phyloP scores from a whole-genome alignment of 2,888 invertebrate genomes.

The Sesia bembeciformis region DNA sequence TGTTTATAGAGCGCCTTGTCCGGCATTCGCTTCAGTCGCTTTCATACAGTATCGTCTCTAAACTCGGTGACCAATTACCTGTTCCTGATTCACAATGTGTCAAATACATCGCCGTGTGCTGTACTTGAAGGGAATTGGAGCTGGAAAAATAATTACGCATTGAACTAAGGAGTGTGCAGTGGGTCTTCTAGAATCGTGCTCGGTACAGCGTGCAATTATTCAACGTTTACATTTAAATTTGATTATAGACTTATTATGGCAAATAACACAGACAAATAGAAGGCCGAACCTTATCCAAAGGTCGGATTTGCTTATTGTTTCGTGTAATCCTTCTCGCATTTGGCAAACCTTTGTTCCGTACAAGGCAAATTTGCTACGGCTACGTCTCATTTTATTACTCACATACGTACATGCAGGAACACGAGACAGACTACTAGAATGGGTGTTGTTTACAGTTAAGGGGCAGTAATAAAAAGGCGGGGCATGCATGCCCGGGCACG shows the following conservation, averaged over 20 bases:
- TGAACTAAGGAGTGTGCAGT: background rate
- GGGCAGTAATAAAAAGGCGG: conserved; percentile 71
- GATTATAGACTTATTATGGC: background rate
- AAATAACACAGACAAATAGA: background rate
- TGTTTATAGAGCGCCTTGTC: no score
- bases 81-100: no score
- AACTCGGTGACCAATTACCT: no score
- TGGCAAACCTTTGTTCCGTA: no score
- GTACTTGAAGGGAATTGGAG: background rate
- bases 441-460: conserved; percentile 70
- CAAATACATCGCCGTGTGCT: no score
- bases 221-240: background rate
- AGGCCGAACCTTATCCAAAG: background rate
- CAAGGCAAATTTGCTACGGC: no score
- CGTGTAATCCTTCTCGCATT: background rate
- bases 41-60: no score
- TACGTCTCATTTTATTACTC: no score
- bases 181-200: background rate
- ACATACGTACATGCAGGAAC: conserved; percentile 27
- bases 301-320: background rate
- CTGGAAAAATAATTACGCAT: background rate
- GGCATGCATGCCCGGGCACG: conserved; percentile 59
- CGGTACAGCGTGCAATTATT: background rate
- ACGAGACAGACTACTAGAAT: conserved; percentile 44
- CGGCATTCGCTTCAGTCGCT: no score